These are phyloP conservation scores for Hyalella azteca DNA, from an alignment of 2,888 invertebrate species.

Conservation along the genomic window DNA sequence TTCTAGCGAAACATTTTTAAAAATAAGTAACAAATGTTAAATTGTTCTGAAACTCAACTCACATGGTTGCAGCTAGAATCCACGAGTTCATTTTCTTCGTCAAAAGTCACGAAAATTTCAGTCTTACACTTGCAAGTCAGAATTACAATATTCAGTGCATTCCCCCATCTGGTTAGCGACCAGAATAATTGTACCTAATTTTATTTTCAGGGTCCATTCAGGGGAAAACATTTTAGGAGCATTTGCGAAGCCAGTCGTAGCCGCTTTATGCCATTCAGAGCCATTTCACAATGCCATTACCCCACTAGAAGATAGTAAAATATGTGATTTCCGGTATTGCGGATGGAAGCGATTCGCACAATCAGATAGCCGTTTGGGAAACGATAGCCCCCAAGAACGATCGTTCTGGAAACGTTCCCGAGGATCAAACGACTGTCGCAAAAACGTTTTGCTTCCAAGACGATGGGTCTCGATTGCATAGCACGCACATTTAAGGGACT, in stretches of 20 bases:
- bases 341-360: not conserved
- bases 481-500: no score
- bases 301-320: constrained; percentile 15
- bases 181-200: no score
- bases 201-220: not conserved
- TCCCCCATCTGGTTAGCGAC: no score
- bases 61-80: no score
- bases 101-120: no score
- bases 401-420: not conserved
- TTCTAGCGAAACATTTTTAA: no score
- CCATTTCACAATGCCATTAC: constrained; percentile 3
- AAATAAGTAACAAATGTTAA: no score
- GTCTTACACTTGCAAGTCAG: no score
- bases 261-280: not conserved
- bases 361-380: constrained; percentile 5
- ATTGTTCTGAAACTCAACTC: no score
- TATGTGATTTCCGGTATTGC: constrained; percentile 13
- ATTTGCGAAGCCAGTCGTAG: not conserved
- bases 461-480: not conserved
- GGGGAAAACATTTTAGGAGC: not conserved
- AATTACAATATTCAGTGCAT: no score
- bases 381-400: not conserved
- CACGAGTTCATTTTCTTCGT: no score
- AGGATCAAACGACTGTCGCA: not conserved
- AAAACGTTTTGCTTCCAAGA: not conserved